Evolutionary conservation across 2,797 vertebrate genomes (phyloP), one percentile per base, ranked within the genome.

Genomic region (Picus viridis): DNA sequence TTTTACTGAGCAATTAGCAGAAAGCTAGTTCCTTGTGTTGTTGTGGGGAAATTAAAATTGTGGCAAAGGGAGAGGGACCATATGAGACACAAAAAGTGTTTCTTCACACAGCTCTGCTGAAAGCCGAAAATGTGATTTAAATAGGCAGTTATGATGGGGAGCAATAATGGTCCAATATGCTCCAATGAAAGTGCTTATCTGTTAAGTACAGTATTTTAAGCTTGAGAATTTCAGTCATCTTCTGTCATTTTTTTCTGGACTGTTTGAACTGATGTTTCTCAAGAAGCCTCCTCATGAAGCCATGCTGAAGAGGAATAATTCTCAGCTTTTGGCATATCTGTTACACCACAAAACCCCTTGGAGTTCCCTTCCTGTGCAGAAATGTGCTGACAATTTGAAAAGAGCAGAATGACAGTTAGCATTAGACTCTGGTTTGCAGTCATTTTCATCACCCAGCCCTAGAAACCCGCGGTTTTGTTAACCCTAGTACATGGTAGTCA

Each of bases 1-100:
- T 95, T 94, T 93, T 88, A 91, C 87, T 84, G 71, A 88, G 56
- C 89, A 92, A 93, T 97, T 96, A 97, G 75, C 58, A 93, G 80
- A 94, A 90, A 86, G 75, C 69, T 77, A 93, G 69, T 57, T 91
- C 88, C 86, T 88, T 83, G 13, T 92, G 68, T 89, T 92, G 76
- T 93, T 93, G 81, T 65, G 32, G 80, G 83, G 75, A 92, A 86
- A 93, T 86, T 19, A 76, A 93, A 64, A 82, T 93, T 92, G 81
- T 84, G 53, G 53, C 62, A 54, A n/a, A 83, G n/a, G n/a, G 12
- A 19, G 43, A 76, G 67, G 43, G 65, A 51, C 69, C 7, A 1
- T 65, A 29, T 23, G 39, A 88, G 54, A 87, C 11, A 89, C 12
- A 53, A 5, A 88, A 82, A 63, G 39, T 72, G 30, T 89, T 91